Evolutionary conservation across 1,140 invertebrate genomes (phyloP).

Genomic region (Macrocentrus cingulum): DNA sequence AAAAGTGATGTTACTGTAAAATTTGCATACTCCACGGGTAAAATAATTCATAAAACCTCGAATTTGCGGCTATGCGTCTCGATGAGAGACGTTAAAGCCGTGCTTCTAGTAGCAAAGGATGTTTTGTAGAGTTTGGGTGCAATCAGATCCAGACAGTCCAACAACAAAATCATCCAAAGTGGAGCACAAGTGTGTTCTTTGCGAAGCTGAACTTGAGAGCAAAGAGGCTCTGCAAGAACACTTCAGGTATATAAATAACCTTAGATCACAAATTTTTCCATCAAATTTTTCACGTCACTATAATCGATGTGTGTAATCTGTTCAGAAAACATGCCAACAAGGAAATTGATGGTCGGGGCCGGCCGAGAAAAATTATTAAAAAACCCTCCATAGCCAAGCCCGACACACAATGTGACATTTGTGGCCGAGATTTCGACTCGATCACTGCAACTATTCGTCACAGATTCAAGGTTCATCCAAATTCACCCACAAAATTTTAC

Average conservation of each 20-base stretch:
- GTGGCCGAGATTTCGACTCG: conserved; percentile 62
- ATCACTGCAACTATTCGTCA: conserved; percentile 69
- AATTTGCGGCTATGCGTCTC: not conserved
- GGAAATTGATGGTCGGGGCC: conserved; percentile 56
- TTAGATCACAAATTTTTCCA: too few species aligned
- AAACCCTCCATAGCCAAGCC: conserved; percentile 25
- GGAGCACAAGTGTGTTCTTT: conserved; percentile 56
- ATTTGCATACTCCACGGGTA: not conserved
- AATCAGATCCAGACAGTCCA: conserved; percentile 18
- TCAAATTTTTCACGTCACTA: too few species aligned
- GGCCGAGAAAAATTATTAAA: conserved; percentile 30
- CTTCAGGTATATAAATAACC: conserved; percentile 50
- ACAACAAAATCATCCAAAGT: conserved; percentile 39
- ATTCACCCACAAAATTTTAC: conserved; percentile 66
- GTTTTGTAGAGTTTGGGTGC: conserved; percentile 19
- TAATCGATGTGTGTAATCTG: too few species aligned
- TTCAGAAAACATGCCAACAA: conserved; percentile 61
- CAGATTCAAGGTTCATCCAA: conserved; percentile 68
- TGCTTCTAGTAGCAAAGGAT: too few species aligned
- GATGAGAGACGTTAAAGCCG: conserved; percentile 20
- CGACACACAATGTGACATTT: conserved; percentile 62
- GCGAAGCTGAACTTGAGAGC: conserved; percentile 52
- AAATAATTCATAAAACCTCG: conserved; percentile 11
- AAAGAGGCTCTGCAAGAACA: conserved; percentile 59
- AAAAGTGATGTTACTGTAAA: not conserved